These are phyloP conservation scores for Sebastes fasciatus DNA, from an alignment of 2,113 vertebrate genomes.

Conservation along the genomic window DNA sequence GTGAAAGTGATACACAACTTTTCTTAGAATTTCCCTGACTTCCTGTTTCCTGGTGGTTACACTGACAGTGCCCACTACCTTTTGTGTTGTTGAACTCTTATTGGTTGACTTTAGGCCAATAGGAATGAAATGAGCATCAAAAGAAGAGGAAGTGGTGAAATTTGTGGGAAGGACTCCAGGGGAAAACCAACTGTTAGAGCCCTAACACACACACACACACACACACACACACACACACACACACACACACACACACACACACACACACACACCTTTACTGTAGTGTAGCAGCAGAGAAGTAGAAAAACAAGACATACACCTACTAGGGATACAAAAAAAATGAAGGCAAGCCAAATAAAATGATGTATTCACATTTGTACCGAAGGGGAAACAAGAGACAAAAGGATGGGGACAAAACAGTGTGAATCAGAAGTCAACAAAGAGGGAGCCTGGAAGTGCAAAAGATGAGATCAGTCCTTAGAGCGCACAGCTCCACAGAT, in stretches of 20 bases:
- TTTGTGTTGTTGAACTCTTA: conserved; percentile 56
- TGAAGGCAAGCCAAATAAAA: conserved; percentile 12
- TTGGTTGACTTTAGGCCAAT: conserved; percentile 75
- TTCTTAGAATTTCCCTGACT: conserved; percentile 77
- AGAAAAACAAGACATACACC: background rate
- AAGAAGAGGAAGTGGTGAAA: conserved; percentile 75
- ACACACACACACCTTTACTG: background rate
- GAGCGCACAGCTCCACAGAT: conserved; percentile 65
- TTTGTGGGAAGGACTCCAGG: conserved; percentile 70
- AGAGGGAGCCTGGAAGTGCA: conserved; percentile 54
- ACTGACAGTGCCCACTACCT: conserved; percentile 64
- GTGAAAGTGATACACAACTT: conserved; percentile 65
- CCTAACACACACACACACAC: conserved; percentile 1
- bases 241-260: background rate
- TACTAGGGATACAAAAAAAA: conserved; percentile 2
- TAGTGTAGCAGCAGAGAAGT: background rate
- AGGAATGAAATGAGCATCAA: conserved; percentile 53
- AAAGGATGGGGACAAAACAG: conserved; percentile 49
- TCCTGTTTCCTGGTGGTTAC: conserved; percentile 78
- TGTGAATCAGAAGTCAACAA: conserved; percentile 61
- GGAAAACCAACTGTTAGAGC: conserved; percentile 74
- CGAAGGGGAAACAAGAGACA: conserved; percentile 52
- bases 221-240: background rate
- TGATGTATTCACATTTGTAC: background rate
- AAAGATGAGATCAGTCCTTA: conserved; percentile 78